Percentiles rank a stretch among this genome's conserved stretches.
phyloP scores from a whole-genome alignment of 2,797 vertebrate species.

The Phataginus tetradactyla region DNA sequence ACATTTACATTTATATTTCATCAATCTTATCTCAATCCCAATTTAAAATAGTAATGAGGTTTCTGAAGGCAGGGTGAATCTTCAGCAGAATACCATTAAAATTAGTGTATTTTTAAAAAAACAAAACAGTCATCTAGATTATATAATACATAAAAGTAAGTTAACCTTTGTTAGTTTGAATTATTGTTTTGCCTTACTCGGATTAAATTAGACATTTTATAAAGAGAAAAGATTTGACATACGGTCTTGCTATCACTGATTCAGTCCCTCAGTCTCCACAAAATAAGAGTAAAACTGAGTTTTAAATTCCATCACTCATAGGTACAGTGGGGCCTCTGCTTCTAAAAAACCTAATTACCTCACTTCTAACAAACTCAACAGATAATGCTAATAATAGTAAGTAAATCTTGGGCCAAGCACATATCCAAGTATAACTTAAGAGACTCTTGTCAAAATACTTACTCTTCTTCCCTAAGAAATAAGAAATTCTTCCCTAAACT shows the following conservation, averaged over 20 bases:
- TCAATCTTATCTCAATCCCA: background rate
- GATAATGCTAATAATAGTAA: background rate
- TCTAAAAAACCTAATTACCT: background rate
- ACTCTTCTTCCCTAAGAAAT: background rate
- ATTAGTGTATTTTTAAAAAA: conserved; percentile 5
- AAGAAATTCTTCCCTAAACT: conserved; percentile 26
- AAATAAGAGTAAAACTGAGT: background rate
- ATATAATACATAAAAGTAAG: background rate
- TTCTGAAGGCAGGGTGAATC: background rate
- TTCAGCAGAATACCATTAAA: conserved; percentile 9
- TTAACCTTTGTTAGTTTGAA: conserved; percentile 8
- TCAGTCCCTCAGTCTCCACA: background rate
- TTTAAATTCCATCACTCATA: background rate
- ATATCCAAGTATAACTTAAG: background rate
- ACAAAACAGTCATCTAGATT: background rate
- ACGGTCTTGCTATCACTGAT: background rate
- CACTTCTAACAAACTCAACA: background rate
- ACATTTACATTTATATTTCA: background rate
- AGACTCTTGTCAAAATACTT: background rate
- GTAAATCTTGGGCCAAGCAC: background rate
- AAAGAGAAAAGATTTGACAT: background rate
- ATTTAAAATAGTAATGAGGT: conserved; percentile 11
- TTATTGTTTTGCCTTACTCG: background rate
- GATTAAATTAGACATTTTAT: background rate
- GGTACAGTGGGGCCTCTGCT: background rate